These are phyloP conservation scores for Polypedilum pembai DNA, from an alignment of 1,140 invertebrate genomes.

Conservation along the genomic window DNA sequence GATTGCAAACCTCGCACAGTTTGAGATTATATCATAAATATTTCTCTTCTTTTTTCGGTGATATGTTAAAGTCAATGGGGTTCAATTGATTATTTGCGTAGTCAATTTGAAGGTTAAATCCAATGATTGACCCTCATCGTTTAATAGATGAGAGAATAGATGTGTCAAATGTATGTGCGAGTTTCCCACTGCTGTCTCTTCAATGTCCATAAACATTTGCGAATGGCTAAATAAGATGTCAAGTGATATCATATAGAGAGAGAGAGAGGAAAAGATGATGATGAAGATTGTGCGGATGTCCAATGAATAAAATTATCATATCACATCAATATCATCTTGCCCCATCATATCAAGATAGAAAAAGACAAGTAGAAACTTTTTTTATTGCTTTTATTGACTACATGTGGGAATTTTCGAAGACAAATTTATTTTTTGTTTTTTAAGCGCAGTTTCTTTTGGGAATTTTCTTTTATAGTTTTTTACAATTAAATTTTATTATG, in stretches of 20 bases:
- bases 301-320: conserved; percentile 27
- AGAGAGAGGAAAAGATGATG: not conserved
- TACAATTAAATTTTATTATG: too few relatives aligned
- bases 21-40: not conserved
- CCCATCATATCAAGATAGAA: not conserved
- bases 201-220: not conserved
- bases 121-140: not conserved
- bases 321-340: not conserved
- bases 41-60: not conserved
- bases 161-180: not conserved
- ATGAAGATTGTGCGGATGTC: not conserved
- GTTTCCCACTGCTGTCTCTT: not conserved
- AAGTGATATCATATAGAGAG: not conserved
- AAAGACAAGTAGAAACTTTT: not conserved
- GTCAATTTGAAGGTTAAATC: conserved; percentile 6
- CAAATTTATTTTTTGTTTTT: too few relatives aligned
- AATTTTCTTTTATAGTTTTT: too few relatives aligned
- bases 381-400: too few relatives aligned
- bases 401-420: too few relatives aligned
- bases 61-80: not conserved
- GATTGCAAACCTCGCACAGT: not conserved
- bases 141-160: not conserved
- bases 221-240: conserved; percentile 22
- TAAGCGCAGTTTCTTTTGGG: too few relatives aligned
- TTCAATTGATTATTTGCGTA: conserved; percentile 8